phyloP scores from a whole-genome alignment of 2,113 vertebrate genomes.

The Urocolius indicus region DNA sequence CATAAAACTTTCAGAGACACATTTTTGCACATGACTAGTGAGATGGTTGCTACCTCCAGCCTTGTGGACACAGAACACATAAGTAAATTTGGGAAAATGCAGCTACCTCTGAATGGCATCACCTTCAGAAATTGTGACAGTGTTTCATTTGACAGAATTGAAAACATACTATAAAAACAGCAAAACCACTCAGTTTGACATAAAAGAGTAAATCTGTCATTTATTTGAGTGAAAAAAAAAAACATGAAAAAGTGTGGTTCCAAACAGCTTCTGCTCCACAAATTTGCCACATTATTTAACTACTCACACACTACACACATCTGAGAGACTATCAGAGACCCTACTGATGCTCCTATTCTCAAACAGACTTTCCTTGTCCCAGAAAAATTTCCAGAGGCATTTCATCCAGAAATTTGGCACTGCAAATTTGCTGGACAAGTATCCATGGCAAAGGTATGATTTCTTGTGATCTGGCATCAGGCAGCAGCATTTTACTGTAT shows the following conservation, averaged over 20 bases:
- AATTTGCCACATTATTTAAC: neutral
- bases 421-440: fast-evolving
- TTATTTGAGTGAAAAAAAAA: neutral
- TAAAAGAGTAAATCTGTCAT: neutral
- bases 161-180: neutral
- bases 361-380: neutral
- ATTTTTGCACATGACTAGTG: neutral
- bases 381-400: neutral
- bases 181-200: neutral
- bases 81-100: neutral
- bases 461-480: neutral
- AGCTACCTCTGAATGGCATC: neutral
- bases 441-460: fast-evolving
- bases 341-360: neutral
- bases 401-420: neutral
- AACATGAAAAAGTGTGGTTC: too few relatives aligned
- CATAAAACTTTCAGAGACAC: neutral
- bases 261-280: neutral
- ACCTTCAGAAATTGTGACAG: neutral
- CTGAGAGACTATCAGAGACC: neutral
- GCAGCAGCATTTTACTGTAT: neutral
- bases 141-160: neutral
- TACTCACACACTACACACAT: neutral
- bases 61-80: neutral
- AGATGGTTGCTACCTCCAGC: neutral